phyloP scores from a whole-genome alignment of 2,888 invertebrate species.

The Polymixis lichenea region DNA sequence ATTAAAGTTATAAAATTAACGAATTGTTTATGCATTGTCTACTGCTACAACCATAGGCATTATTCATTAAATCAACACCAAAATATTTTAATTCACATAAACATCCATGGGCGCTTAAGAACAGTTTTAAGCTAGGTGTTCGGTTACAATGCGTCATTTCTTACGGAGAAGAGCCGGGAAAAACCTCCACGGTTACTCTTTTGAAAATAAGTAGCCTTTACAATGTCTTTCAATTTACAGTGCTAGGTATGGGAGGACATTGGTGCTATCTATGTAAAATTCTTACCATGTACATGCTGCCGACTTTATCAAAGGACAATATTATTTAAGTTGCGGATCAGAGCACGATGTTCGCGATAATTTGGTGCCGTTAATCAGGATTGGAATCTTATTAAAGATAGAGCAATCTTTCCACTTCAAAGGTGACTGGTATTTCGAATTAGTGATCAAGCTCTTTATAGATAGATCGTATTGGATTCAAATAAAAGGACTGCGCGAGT shows the following conservation, averaged over 20 bases:
- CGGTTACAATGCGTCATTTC: too few relatives aligned
- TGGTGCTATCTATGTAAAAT: not conserved
- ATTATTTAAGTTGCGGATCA: slow-evolving; percentile 12
- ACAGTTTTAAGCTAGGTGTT: too few relatives aligned
- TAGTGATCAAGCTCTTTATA: not conserved
- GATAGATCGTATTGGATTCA: not conserved
- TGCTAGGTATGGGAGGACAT: too few relatives aligned
- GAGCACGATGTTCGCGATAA: slow-evolving; percentile 9
- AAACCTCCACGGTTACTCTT: too few relatives aligned
- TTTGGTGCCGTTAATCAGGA: slow-evolving; percentile 32
- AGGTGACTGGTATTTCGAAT: slow-evolving; percentile 11
- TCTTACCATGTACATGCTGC: not conserved
- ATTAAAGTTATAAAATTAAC: not conserved
- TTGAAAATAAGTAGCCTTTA: too few relatives aligned
- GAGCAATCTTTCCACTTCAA: slow-evolving; percentile 30
- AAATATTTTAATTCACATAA: too few relatives aligned
- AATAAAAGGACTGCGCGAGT: not conserved
- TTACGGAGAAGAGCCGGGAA: too few relatives aligned
- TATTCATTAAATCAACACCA: too few relatives aligned
- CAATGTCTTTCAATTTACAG: too few relatives aligned
- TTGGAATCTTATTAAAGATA: slow-evolving; percentile 38
- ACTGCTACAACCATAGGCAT: not conserved
- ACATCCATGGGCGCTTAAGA: too few relatives aligned
- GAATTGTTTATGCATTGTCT: too few relatives aligned
- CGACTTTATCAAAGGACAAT: slow-evolving; percentile 8